A percentile compares a stretch with the other conserved stretches of the same genome.
These are phyloP conservation scores for Limenitis arthemis DNA, from an alignment of 2,888 invertebrate genomes.

Conservation along the genomic window DNA sequence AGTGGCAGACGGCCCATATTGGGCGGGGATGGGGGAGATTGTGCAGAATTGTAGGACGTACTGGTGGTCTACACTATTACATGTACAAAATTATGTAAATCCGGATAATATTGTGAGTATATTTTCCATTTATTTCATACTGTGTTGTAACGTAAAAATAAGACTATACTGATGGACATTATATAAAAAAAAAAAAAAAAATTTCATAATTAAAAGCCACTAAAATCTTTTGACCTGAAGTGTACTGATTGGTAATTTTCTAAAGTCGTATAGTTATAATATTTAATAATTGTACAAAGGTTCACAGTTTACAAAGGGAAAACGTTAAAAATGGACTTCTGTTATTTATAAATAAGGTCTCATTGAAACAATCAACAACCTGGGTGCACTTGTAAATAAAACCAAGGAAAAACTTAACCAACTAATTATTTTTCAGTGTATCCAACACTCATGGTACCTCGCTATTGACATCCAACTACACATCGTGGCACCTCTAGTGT, in stretches of 20 bases:
- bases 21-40: slow-evolving; percentile 29
- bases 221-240: no score
- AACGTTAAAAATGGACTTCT: not conserved
- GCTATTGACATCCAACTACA: slow-evolving; percentile 34
- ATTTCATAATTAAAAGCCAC: no score
- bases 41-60: slow-evolving; percentile 29
- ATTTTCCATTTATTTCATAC: not conserved
- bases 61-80: slow-evolving; percentile 37
- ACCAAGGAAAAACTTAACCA: no score
- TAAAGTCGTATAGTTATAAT: no score
- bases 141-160: no score
- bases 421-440: slow-evolving; percentile 35
- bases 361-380: no score
- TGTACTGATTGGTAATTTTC: no score
- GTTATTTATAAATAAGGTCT: not conserved
- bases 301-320: no score
- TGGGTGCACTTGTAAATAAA: no score
- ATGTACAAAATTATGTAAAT: slow-evolving; percentile 32
- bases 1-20: slow-evolving; percentile 44
- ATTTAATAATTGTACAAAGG: no score
- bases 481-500: slow-evolving; percentile 31
- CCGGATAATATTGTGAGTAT: slow-evolving; percentile 22
- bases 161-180: no score
- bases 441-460: slow-evolving; percentile 40
- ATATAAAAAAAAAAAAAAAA: no score